Percentiles rank a stretch among this genome's conserved stretches.
phyloP scores from a whole-genome alignment of 2,888 invertebrate species.

The Metallyticus violacea region DNA sequence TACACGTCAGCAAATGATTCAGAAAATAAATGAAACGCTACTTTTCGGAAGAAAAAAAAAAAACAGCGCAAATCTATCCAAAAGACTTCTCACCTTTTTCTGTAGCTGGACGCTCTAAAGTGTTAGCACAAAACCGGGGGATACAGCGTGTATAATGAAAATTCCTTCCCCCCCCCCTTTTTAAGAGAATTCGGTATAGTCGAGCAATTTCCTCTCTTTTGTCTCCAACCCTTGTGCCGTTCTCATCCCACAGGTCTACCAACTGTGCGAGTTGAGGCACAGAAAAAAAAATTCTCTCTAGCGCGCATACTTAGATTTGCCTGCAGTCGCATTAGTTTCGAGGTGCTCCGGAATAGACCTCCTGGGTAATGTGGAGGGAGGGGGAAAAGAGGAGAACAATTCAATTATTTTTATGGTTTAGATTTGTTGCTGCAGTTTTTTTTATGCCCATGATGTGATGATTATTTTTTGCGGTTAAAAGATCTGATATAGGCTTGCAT shows the following conservation, averaged over 20 bases:
- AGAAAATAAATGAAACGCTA: background rate
- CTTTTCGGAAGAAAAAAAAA: background rate
- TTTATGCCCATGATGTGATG: background rate
- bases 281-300: background rate
- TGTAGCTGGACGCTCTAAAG: background rate
- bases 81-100: background rate
- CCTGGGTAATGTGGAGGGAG: background rate
- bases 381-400: no score
- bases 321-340: background rate
- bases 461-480: slow-evolving; percentile 15
- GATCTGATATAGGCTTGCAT: background rate
- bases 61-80: background rate
- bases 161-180: background rate
- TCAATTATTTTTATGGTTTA: slow-evolving; percentile 17
- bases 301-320: background rate
- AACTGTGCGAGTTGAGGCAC: no score
- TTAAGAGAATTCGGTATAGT: background rate
- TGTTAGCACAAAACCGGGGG: background rate
- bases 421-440: background rate
- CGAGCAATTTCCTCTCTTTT: background rate
- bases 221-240: background rate
- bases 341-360: background rate
- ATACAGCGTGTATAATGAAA: background rate
- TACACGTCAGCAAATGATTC: background rate
- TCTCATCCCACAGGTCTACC: background rate